These are phyloP conservation scores for Cyclophora albipunctata DNA, from an alignment of 2,888 invertebrate species.

Conservation along the genomic window DNA sequence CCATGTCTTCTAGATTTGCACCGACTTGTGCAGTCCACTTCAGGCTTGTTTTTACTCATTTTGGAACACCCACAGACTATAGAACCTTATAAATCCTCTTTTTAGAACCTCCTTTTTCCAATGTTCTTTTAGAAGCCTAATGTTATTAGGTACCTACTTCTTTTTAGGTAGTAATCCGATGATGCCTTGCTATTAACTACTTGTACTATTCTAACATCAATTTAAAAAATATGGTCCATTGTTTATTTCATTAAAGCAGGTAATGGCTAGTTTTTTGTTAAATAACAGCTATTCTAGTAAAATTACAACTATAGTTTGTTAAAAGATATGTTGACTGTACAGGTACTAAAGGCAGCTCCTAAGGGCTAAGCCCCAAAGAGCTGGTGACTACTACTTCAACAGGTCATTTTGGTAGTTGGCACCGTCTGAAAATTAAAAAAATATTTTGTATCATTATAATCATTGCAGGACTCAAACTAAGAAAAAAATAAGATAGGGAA, in stretches of 20 bases:
- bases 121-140: no score
- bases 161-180: no score
- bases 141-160: no score
- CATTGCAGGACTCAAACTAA: no score
- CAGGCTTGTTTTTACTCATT: conserved; percentile 59
- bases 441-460: conserved; percentile 6
- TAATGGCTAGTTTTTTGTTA: no score
- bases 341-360: conserved; percentile 34
- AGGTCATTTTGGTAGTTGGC: conserved; percentile 45
- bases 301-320: no score
- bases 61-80: conserved; percentile 15
- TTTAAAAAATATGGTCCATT: no score
- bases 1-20: conserved; percentile 76
- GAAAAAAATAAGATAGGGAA: no score
- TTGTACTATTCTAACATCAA: conserved; percentile 9
- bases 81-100: no score
- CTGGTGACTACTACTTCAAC: conserved; percentile 35
- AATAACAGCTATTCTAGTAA: no score
- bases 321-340: conserved; percentile 6
- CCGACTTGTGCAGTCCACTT: conserved; percentile 75
- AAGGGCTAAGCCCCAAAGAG: conserved; percentile 50
- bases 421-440: conserved; percentile 45
- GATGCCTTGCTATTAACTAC: neutral
- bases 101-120: no score
- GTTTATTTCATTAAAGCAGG: no score